Evolutionary conservation across 2,888 invertebrate species (phyloP).

Genomic region (Carterocephalus palaemon): DNA sequence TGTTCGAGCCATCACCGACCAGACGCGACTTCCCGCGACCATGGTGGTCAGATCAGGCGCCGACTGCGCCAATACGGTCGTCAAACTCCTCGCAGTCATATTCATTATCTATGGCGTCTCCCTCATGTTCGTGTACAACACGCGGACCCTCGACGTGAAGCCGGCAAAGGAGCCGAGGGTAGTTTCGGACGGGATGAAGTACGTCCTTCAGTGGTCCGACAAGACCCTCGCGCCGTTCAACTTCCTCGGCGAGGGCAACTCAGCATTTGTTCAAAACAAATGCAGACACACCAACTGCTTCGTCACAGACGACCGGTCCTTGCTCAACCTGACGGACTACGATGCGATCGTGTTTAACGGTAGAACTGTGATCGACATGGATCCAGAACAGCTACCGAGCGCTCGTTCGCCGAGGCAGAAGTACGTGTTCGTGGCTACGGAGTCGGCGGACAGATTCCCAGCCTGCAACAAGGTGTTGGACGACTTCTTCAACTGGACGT

Average conservation of each 20-base stretch:
- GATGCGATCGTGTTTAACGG: constrained; percentile 37
- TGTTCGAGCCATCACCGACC: neutral
- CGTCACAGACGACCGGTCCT: constrained; percentile 22
- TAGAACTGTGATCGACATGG: constrained; percentile 25
- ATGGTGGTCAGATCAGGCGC: neutral
- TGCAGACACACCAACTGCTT: constrained; percentile 26
- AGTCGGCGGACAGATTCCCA: constrained; percentile 48
- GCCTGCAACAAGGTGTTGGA: constrained; percentile 39
- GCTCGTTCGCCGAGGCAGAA: constrained; percentile 44
- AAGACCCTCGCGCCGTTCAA: neutral
- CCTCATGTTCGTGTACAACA: constrained; percentile 5
- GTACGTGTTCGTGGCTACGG: constrained; percentile 46
- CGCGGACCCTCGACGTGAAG: neutral
- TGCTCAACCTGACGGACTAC: constrained; percentile 29
- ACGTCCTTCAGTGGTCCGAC: constrained; percentile 3
- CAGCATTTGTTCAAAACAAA: neutral
- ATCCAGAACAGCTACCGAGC: constrained; percentile 32
- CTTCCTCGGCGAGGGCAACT: neutral
- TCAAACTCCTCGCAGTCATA: neutral
- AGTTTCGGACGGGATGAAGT: neutral
- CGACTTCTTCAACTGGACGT: constrained; percentile 58
- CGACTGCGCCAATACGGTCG: neutral
- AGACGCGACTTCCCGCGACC: neutral
- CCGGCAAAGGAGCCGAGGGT: neutral
- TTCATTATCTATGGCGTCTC: neutral